Evolutionary conservation across 1,140 invertebrate genomes (phyloP).

Genomic region (Bombus cullumanus): DNA sequence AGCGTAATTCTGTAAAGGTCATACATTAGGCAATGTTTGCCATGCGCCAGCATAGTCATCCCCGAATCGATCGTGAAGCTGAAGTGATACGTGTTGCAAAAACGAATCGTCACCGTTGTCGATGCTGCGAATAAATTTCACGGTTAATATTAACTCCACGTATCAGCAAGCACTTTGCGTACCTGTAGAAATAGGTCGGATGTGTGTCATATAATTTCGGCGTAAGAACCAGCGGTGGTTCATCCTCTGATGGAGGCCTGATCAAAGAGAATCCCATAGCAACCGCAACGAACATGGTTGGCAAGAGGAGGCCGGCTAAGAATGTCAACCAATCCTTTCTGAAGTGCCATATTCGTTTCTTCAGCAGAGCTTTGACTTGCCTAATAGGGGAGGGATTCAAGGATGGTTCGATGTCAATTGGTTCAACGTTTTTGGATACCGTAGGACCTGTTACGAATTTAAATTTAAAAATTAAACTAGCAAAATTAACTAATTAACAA

Average conservation of each 20-base stretch:
- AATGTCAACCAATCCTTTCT: constrained; percentile 85
- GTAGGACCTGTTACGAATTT: constrained; percentile 55
- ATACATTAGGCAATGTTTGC: constrained; percentile 75
- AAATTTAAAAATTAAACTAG: neutral
- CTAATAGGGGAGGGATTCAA: constrained; percentile 69
- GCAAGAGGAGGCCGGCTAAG: constrained; percentile 85
- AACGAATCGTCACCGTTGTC: constrained; percentile 72
- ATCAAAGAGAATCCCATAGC: constrained; percentile 88
- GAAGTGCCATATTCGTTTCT: constrained; percentile 85
- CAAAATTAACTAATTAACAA: neutral
- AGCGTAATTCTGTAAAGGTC: neutral
- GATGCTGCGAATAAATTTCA: constrained; percentile 60
- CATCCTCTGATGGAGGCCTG: constrained; percentile 85
- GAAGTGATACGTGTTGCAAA: constrained; percentile 71
- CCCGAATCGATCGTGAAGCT: constrained; percentile 76
- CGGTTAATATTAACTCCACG: neutral
- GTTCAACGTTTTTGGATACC: constrained; percentile 74
- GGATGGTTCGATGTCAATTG: constrained; percentile 71
- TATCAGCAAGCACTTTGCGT: neutral
- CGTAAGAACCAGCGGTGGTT: constrained; percentile 83
- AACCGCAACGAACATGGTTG: constrained; percentile 85
- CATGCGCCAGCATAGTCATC: constrained; percentile 76
- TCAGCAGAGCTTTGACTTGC: constrained; percentile 81
- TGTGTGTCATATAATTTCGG: constrained; percentile 83
- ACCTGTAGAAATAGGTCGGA: constrained; percentile 83